Conservation (phyloP, 2,113 vertebrate genomes). For the Halcyon malimbica region DNA sequence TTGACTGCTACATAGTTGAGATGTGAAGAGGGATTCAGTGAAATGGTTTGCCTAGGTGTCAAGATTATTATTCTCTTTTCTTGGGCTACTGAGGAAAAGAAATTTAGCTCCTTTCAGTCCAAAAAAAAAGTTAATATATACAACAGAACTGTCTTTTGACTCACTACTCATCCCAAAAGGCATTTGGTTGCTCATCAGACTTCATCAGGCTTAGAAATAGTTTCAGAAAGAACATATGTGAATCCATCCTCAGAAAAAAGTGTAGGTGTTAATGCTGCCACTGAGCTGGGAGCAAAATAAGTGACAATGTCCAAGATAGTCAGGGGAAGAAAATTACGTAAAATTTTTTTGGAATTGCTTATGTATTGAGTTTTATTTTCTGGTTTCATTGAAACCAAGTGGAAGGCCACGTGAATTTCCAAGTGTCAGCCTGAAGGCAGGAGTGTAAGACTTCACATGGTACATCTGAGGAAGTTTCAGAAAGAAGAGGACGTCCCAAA, state of each 20-base stretch:
- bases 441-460: neutral
- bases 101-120: neutral
- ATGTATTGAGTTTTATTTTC: neutral
- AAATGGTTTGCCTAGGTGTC: neutral
- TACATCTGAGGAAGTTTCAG: neutral
- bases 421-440: neutral
- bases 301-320: neutral
- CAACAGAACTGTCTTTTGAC: neutral
- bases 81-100: neutral
- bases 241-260: neutral
- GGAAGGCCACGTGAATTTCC: neutral
- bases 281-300: neutral
- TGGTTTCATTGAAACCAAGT: neutral
- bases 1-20: neutral
- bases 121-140: neutral
- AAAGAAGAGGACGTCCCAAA: neutral
- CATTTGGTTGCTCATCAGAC: neutral
- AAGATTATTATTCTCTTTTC: neutral
- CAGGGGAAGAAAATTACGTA: neutral
- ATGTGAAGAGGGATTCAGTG: neutral
- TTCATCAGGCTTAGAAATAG: neutral
- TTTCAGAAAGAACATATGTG: neutral
- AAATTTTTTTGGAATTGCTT: neutral
- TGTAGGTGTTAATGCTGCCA: neutral
- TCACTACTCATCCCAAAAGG: neutral